Evolutionary conservation across 2,888 invertebrate species (phyloP).

Genomic region (Drosophila rubida): DNA sequence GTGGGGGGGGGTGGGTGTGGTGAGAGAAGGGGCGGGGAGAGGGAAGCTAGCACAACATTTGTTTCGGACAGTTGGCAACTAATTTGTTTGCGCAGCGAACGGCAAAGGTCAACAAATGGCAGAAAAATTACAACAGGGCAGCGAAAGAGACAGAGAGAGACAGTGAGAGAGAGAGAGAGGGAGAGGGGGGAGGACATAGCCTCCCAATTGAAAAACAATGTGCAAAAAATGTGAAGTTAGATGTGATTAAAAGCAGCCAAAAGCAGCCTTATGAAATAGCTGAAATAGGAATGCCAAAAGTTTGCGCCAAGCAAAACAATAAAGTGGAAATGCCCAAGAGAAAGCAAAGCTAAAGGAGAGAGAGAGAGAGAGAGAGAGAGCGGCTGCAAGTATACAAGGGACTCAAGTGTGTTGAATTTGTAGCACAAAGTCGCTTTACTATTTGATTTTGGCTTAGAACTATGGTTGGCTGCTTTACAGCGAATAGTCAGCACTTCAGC

Average conservation of each 20-base stretch:
- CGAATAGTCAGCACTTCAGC: not conserved
- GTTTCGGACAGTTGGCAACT: constrained; percentile 79
- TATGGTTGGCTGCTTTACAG: not conserved
- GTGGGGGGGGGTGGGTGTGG: not conserved
- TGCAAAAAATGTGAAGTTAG: too few species aligned
- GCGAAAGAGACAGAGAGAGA: not conserved
- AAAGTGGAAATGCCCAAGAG: too few species aligned
- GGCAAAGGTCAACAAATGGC: constrained; percentile 65
- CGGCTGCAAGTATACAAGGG: too few species aligned
- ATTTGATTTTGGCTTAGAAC: not conserved
- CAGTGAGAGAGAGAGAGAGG: not conserved
- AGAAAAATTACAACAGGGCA: constrained; percentile 36
- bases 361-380: too few species aligned
- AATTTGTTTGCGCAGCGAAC: constrained; percentile 67
- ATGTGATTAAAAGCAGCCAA: too few species aligned
- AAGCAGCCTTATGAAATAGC: too few species aligned
- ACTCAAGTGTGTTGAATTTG: not conserved
- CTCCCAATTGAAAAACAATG: not conserved
- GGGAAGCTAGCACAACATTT: constrained; percentile 60
- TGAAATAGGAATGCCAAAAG: too few species aligned
- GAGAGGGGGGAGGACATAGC: not conserved
- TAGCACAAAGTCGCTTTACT: not conserved
- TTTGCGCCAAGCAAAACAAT: too few species aligned
- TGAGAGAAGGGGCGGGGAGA: not conserved
- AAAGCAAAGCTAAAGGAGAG: too few species aligned